These are phyloP conservation scores for Nephrotoma guestfalica DNA, from an alignment of 2,888 invertebrate genomes.

Conservation along the genomic window DNA sequence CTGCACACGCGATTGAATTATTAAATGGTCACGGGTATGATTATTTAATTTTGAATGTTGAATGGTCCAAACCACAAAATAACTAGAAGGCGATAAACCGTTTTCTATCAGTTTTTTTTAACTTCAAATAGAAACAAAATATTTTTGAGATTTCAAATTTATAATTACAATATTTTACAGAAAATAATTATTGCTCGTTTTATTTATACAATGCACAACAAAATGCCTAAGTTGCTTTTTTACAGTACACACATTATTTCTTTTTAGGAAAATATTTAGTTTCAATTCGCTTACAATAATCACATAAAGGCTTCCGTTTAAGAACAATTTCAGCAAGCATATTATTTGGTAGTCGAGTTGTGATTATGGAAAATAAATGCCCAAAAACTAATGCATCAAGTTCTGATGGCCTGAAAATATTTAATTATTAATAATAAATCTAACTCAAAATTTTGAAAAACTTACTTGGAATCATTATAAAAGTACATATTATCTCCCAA, in stretches of 20 bases:
- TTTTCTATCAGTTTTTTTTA: not conserved
- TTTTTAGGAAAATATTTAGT: constrained; percentile 49
- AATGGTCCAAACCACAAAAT: constrained; percentile 86
- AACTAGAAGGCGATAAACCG: constrained; percentile 13
- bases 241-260: not conserved
- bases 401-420: constrained; percentile 67
- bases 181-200: not conserved
- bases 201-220: not conserved
- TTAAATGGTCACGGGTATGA: constrained; percentile 93
- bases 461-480: constrained; percentile 55
- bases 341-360: constrained; percentile 73
- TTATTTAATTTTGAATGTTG: constrained; percentile 95
- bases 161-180: not conserved
- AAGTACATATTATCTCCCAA: constrained; percentile 69
- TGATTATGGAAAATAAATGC: constrained; percentile 88
- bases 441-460: constrained; percentile 15
- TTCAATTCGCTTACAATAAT: constrained; percentile 73
- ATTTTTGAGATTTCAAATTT: not conserved
- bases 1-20: constrained; percentile 76
- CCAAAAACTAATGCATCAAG: constrained; percentile 94
- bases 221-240: not conserved
- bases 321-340: constrained; percentile 61
- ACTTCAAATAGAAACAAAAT: not conserved
- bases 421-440: not conserved
- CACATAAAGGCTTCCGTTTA: constrained; percentile 59